Base-by-base conservation (phyloP, 2,113 vertebrate species). In the Sceloporus tristichus region DNA sequence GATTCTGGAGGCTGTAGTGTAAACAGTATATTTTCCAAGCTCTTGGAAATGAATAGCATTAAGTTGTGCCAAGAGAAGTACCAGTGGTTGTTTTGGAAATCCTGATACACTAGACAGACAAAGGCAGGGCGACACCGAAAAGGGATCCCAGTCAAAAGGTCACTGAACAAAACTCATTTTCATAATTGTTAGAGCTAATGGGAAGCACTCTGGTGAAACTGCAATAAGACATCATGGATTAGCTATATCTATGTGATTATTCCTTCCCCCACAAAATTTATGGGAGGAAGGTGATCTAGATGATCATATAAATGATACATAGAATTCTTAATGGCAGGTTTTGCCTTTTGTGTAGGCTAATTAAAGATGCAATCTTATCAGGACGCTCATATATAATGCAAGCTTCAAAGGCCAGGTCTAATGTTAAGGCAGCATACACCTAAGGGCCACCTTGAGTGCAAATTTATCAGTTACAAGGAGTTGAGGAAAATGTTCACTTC, bases 271-370 rank as follows among this genome's bases (percentile, higher is more conserved):
- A 80, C 71, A 92, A 80, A 93, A 91, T 66, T 87, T 90, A 79
- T 53, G 78, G 68, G 74, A 87, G 93, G 86, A 89, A 89, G 93
- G 14, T 59, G 56, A 89, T 92, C 91, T 91, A 82, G 91, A 87
- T 88, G 62, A 66, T 91, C 73, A 74, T 91, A 73, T 94, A 95
- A 96, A 94, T 96, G 88, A 95, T 95, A 78, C 79, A 25, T 92
- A 96, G 92, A 97, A 96, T 98, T 96, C 92, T 95, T 97, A 96
- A 97, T 97, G 93, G 86, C 21, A 92, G 94, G 91, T 95, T 97
- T 93, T 80, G 88, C 94, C 94, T 97, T 97, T 93, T 90, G 92
- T 94, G 92, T 90, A 90, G 79, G 93, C 91, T 93, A 94, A 95
- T 94, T 93, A 94, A 95, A 95, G 85, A 92, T 93, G 94, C 96